Conservation (phyloP, 1,140 invertebrate genomes). For the Phocides pigmalion region DNA sequence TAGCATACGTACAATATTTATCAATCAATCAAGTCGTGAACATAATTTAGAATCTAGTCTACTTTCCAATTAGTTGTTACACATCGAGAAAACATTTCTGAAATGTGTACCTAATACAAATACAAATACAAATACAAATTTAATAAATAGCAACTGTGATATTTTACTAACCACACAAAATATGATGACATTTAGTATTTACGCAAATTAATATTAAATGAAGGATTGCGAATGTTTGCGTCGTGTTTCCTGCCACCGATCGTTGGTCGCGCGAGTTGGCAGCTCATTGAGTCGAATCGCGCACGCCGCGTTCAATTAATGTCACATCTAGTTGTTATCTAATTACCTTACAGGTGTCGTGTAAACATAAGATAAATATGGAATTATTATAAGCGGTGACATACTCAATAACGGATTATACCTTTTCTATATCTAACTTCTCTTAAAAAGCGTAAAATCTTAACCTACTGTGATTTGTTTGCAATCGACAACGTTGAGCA, state of each 20-base stretch:
- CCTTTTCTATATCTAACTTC: no score
- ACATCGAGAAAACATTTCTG: background rate
- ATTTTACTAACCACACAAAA: slow-evolving; percentile 23
- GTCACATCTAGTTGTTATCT: slow-evolving; percentile 38
- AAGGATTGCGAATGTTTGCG: background rate
- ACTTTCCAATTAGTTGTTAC: no score
- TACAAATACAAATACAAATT: background rate
- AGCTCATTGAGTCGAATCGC: background rate
- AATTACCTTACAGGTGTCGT: slow-evolving; percentile 49
- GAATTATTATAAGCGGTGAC: slow-evolving; percentile 2
- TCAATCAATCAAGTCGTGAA: no score
- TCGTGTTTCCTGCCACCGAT: background rate
- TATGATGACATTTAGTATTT: slow-evolving; percentile 21
- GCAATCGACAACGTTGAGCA: no score
- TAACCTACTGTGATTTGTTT: no score
- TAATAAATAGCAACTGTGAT: slow-evolving; percentile 9
- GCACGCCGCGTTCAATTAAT: slow-evolving; percentile 48
- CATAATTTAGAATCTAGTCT: no score
- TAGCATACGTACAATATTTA: no score
- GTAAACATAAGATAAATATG: slow-evolving; percentile 28
- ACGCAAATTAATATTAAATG: slow-evolving; percentile 17
- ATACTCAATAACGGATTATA: no score
- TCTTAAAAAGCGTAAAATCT: no score
- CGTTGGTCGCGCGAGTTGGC: background rate
- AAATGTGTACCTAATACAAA: slow-evolving; percentile 7